phyloP scores from a whole-genome alignment of 2,888 invertebrate species.

The Drosophila quinaria region DNA sequence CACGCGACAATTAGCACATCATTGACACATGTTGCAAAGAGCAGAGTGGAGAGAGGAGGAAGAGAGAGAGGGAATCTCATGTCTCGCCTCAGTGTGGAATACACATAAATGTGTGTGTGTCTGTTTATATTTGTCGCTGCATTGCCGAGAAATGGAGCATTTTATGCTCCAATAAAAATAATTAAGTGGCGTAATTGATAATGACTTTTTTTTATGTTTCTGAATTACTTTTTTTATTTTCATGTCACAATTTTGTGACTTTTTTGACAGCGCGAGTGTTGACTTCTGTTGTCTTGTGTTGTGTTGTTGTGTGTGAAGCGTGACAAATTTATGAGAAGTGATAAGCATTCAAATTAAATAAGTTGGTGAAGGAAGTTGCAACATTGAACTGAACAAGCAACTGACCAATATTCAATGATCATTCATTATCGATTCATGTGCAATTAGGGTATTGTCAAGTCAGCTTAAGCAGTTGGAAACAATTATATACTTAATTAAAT shows the following conservation, averaged over 20 bases:
- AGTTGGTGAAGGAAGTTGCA: constrained; percentile 35
- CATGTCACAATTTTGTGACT: constrained; percentile 54
- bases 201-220: constrained; percentile 62
- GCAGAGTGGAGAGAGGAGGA: background rate
- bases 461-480: background rate
- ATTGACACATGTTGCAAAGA: constrained; percentile 69
- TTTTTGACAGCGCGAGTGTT: constrained; percentile 28
- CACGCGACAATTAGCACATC: constrained; percentile 81
- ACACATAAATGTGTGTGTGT: background rate
- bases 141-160: constrained; percentile 75
- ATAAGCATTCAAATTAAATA: constrained; percentile 50
- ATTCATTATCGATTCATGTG: background rate
- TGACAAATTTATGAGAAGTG: constrained; percentile 60
- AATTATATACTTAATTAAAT: background rate
- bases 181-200: constrained; percentile 82
- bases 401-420: constrained; percentile 16
- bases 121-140: constrained; percentile 34
- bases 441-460: background rate
- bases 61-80: background rate
- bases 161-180: constrained; percentile 81
- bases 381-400: constrained; percentile 39
- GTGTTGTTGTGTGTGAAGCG: constrained; percentile 41
- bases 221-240: constrained; percentile 27
- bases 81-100: background rate
- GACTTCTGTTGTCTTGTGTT: background rate